Evolutionary conservation across 2,797 vertebrate genomes (phyloP).

Genomic region (Varecia variegata): DNA sequence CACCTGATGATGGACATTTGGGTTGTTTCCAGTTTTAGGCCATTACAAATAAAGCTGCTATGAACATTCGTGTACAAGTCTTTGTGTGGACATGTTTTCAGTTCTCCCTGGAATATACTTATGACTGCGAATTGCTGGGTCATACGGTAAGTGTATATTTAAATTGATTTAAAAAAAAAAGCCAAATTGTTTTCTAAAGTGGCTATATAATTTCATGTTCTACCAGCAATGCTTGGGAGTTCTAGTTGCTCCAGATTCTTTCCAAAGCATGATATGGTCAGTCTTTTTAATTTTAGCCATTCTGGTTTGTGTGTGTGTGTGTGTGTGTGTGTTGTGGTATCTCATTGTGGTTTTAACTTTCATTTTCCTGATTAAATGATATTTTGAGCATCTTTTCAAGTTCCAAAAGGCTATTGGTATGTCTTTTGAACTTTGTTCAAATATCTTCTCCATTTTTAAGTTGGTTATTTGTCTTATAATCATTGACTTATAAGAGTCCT

Average conservation of each 20-base stretch:
- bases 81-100: constrained; percentile 59
- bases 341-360: background rate
- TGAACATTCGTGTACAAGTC: constrained; percentile 45
- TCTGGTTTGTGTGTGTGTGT: background rate
- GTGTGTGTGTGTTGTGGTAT: background rate
- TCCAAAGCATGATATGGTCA: background rate
- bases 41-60: constrained; percentile 47
- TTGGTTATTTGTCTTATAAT: background rate
- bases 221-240: background rate
- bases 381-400: background rate
- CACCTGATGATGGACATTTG: constrained; percentile 46
- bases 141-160: constrained; percentile 42
- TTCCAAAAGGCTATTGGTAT: background rate
- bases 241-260: background rate
- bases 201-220: background rate
- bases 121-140: constrained; percentile 25
- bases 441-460: background rate
- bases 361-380: background rate
- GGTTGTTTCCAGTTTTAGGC: constrained; percentile 57
- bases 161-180: background rate
- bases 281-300: background rate
- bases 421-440: background rate
- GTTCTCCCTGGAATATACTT: constrained; percentile 38
- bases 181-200: background rate
- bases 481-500: background rate